phyloP scores from a whole-genome alignment of 2,888 invertebrate species.

The Phoenoteleia sp. region DNA sequence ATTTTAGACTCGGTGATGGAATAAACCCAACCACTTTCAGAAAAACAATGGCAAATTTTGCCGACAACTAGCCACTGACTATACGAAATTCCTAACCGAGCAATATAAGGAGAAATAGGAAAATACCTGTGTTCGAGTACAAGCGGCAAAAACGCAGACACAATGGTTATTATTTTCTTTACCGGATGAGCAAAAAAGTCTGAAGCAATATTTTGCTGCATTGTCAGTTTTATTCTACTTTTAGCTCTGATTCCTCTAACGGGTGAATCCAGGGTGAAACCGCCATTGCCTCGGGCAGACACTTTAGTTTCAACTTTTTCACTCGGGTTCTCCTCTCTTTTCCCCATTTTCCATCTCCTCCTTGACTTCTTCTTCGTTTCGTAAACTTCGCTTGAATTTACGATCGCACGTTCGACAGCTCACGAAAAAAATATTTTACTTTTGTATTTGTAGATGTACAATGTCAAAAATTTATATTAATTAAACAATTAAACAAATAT shows the following conservation, averaged over 20 bases:
- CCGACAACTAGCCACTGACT: neutral
- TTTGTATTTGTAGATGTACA: no score
- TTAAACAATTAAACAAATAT: no score
- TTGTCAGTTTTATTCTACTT: conserved; percentile 77
- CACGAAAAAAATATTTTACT: conserved; percentile 28
- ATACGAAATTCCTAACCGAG: neutral
- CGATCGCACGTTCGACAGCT: conserved; percentile 51
- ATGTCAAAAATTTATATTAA: no score
- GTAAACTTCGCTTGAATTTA: conserved; percentile 59
- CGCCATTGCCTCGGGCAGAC: conserved; percentile 60
- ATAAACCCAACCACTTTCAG: neutral
- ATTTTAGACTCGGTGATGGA: neutral
- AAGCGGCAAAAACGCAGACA: conserved; percentile 9
- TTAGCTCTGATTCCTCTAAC: conserved; percentile 74
- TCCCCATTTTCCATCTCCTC: conserved; percentile 55
- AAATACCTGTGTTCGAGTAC: neutral
- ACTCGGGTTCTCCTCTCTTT: conserved; percentile 45
- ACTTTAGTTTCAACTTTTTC: conserved; percentile 66
- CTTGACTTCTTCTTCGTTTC: conserved; percentile 60
- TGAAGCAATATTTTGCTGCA: conserved; percentile 74
- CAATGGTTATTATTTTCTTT: conserved; percentile 71
- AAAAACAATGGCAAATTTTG: neutral
- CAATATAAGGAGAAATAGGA: neutral
- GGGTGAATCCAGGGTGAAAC: conserved; percentile 63
- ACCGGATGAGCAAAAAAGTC: conserved; percentile 55